Evolutionary conservation across 2,113 vertebrate species (phyloP).

Genomic region (Chinchilla lanigera): DNA sequence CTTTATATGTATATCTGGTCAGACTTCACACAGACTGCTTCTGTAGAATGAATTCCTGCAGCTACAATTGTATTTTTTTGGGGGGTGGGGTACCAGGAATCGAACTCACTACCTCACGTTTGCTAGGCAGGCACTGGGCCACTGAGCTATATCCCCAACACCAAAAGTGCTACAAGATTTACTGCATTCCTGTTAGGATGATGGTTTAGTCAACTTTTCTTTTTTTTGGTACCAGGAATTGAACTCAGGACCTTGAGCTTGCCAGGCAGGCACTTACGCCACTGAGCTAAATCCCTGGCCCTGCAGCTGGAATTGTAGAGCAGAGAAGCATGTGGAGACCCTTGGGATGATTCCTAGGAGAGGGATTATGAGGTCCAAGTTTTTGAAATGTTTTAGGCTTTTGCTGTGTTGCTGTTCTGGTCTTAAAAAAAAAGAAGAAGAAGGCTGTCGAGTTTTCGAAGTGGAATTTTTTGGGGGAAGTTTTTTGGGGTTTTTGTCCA

Average conservation of each 20-base stretch:
- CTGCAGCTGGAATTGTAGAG: not conserved
- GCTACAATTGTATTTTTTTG: not conserved
- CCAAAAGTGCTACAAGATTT: no score
- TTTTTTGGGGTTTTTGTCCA: not conserved
- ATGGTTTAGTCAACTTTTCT: no score
- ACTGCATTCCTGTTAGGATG: no score
- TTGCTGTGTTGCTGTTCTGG: not conserved
- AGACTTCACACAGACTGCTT: not conserved
- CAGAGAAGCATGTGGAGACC: not conserved
- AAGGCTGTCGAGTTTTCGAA: not conserved
- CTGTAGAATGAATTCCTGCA: not conserved
- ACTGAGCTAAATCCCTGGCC: no score
- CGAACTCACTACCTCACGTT: no score
- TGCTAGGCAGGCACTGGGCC: no score
- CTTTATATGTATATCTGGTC: not conserved
- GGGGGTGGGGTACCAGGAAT: no score
- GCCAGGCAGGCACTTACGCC: no score
- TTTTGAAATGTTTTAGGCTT: constrained; percentile 32
- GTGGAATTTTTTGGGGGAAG: constrained; percentile 3
- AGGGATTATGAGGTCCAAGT: not conserved
- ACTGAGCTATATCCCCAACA: no score
- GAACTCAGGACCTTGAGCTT: no score
- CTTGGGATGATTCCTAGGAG: not conserved
- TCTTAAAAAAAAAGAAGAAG: not conserved
- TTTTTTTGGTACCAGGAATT: no score